These are phyloP conservation scores for Misgurnus mizolepis DNA, from an alignment of 2,113 vertebrate genomes.

Conservation along the genomic window DNA sequence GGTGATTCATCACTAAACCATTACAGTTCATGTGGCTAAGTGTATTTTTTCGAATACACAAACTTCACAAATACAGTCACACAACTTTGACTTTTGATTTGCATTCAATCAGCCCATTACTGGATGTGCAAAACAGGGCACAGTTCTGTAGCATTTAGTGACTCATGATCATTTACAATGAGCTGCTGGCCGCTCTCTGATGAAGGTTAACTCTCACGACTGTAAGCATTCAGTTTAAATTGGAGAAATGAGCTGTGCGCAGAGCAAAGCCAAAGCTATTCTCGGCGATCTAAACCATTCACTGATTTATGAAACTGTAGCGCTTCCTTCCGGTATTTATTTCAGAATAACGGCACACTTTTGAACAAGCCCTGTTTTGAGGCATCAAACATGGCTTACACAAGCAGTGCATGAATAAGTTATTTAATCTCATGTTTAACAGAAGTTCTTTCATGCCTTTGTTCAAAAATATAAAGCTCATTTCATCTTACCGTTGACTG, in stretches of 20 bases:
- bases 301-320: no score
- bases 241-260: neutral
- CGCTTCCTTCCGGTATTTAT: no score
- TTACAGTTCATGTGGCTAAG: slow-evolving; percentile 10
- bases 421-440: no score
- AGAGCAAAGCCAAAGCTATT: neutral
- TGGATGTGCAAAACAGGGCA: neutral
- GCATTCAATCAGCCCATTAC: slow-evolving; percentile 11
- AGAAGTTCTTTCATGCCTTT: no score
- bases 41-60: neutral
- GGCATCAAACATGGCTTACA: no score
- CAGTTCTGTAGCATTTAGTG: slow-evolving; percentile 27
- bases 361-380: no score
- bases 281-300: no score
- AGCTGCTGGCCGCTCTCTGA: neutral
- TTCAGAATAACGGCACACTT: no score
- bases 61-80: neutral
- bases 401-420: no score
- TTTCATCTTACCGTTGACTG: slow-evolving; percentile 85
- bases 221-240: slow-evolving; percentile 26
- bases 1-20: neutral
- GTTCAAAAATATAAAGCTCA: neutral
- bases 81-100: slow-evolving; percentile 31
- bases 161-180: slow-evolving; percentile 24
- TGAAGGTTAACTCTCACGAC: slow-evolving; percentile 33